Evolutionary conservation across 2,113 vertebrate genomes (phyloP).

Genomic region (Labeo catla): DNA sequence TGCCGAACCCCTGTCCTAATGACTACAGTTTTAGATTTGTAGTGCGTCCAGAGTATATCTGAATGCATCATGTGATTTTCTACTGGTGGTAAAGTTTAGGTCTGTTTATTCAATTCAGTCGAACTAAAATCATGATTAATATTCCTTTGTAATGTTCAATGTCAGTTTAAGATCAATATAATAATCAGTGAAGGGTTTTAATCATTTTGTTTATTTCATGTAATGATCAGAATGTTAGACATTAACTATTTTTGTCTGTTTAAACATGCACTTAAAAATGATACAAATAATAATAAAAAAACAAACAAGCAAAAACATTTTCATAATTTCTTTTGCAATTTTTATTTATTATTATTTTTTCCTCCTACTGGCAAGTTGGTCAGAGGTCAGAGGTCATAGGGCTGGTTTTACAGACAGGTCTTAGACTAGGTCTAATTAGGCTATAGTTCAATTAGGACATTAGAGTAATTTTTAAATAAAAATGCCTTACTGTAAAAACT

Average conservation of each 20-base stretch:
- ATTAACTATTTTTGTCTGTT: not conserved
- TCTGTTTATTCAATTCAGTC: not conserved
- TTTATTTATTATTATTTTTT: not conserved
- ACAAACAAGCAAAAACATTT: too few species aligned
- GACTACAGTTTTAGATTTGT: slow-evolving; percentile 67
- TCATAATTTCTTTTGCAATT: not conserved
- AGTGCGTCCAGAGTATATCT: slow-evolving; percentile 71
- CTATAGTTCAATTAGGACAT: too few species aligned
- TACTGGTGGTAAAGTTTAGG: not conserved
- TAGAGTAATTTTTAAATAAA: too few species aligned
- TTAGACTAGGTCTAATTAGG: too few species aligned
- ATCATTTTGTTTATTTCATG: not conserved
- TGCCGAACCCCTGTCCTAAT: slow-evolving; percentile 64
- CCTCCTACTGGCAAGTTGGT: not conserved
- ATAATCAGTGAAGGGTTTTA: not conserved
- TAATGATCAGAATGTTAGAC: not conserved
- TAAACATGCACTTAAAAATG: not conserved
- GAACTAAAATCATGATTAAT: not conserved
- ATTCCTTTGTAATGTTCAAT: not conserved
- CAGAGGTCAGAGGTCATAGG: not conserved
- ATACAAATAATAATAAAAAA: not conserved
- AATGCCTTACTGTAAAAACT: too few species aligned
- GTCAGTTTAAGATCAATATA: not conserved
- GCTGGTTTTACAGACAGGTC: too few species aligned
- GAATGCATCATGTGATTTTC: slow-evolving; percentile 20